These are phyloP conservation scores for Thermophis baileyi DNA, from an alignment of 2,113 vertebrate species.

Conservation along the genomic window DNA sequence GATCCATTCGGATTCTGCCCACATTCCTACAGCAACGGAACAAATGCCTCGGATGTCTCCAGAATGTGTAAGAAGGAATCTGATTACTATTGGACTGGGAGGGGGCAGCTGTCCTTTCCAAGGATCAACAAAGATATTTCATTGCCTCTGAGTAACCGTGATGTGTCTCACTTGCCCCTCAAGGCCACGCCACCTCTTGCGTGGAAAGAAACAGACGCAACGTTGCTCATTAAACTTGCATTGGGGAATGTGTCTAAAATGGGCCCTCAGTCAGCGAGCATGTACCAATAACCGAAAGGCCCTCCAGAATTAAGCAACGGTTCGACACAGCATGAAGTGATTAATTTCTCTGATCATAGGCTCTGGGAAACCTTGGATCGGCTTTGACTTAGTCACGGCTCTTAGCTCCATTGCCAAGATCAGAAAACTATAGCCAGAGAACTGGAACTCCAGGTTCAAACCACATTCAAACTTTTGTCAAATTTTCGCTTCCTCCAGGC, in stretches of 20 bases:
- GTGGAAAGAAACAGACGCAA: neutral
- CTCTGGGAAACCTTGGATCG: neutral
- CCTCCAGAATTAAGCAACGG: constrained; percentile 37
- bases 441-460: constrained; percentile 2
- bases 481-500: neutral
- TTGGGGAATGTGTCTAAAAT: neutral
- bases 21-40: neutral
- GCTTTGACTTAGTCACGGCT: constrained; percentile 6
- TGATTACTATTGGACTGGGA: neutral
- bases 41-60: neutral
- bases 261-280: neutral
- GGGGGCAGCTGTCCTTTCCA: rapidly evolving
- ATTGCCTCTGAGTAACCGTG: neutral
- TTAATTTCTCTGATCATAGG: constrained; percentile 15
- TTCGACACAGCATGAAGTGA: constrained; percentile 22
- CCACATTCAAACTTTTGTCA: neutral
- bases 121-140: rapidly evolving
- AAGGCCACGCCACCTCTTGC: neutral
- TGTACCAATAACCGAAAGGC: neutral
- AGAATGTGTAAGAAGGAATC: neutral
- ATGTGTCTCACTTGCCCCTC: rapidly evolving
- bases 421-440: neutral
- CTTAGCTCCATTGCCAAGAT: neutral
- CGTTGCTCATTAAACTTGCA: neutral
- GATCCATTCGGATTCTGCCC: neutral